Evolutionary conservation across 2,888 invertebrate genomes (phyloP).

Genomic region (Bellardia bayeri): DNA sequence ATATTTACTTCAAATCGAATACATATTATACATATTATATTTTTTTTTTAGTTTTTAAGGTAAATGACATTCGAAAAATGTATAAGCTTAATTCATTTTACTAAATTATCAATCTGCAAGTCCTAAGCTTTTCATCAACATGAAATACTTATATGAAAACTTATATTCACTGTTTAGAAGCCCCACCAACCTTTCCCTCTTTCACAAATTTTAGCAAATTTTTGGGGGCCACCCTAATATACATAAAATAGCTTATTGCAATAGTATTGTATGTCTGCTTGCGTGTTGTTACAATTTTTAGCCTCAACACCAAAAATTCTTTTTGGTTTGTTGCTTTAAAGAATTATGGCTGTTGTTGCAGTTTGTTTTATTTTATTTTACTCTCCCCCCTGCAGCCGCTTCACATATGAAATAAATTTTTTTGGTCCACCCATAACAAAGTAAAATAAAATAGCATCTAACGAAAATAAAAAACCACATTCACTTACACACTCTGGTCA

Average conservation of each 20-base stretch:
- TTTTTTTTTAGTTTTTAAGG: no score
- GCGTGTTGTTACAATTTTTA: constrained; percentile 48
- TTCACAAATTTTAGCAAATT: no score
- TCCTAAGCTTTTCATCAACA: no score
- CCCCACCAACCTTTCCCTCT: no score
- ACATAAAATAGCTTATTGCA: constrained; percentile 50
- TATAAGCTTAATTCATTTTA: no score
- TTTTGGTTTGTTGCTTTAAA: constrained; percentile 61
- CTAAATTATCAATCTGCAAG: no score
- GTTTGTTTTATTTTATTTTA: constrained; percentile 14
- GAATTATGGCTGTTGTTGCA: constrained; percentile 59
- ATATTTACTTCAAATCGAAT: no score
- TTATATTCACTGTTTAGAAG: no score
- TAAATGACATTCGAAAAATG: no score
- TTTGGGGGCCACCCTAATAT: background rate
- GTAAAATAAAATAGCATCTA: constrained; percentile 12
- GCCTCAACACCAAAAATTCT: constrained; percentile 54
- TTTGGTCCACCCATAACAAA: constrained; percentile 62
- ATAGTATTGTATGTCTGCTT: constrained; percentile 32
- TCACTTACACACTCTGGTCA: constrained; percentile 28
- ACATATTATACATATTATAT: no score
- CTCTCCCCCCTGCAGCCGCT: background rate
- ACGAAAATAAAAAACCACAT: constrained; percentile 24
- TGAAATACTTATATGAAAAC: no score
- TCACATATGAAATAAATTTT: constrained; percentile 51